A percentile compares a stretch with the other conserved stretches of the same genome.
Conservation (phyloP, 2,888 invertebrate genomes). For the Tupiocoris notatus region DNA sequence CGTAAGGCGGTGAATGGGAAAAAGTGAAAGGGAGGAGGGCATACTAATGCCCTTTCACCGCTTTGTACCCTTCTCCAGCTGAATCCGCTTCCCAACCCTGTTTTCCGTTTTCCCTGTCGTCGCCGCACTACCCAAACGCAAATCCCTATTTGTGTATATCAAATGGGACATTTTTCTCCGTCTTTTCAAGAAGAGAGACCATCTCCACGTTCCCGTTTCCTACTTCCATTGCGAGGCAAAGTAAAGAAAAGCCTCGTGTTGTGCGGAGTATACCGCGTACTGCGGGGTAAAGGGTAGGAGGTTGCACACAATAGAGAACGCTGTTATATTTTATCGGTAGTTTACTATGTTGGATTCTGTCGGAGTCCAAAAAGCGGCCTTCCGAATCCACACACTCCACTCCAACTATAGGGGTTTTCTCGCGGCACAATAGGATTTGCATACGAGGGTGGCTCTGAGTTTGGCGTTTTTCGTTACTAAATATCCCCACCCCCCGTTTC, state of each 20-base stretch:
- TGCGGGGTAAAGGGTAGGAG: slow-evolving; percentile 3
- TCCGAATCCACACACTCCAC: background rate
- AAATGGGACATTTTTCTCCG: slow-evolving; percentile 47
- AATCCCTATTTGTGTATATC: slow-evolving; percentile 49
- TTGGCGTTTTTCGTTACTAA: slow-evolving; percentile 40
- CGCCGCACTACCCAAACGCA: slow-evolving; percentile 42
- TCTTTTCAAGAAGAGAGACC: slow-evolving; percentile 34
- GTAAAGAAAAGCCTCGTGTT: background rate
- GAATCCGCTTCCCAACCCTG: too few species aligned
- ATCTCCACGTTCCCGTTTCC: background rate
- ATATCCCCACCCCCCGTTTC: slow-evolving; percentile 20
- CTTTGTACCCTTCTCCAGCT: slow-evolving; percentile 45
- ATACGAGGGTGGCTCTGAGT: slow-evolving; percentile 45
- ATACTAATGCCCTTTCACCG: slow-evolving; percentile 47
- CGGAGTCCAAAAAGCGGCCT: background rate
- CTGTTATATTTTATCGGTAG: slow-evolving; percentile 49
- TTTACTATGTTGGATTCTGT: slow-evolving; percentile 42
- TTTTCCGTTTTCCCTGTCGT: background rate
- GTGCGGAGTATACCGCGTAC: background rate
- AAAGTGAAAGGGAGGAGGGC: slow-evolving; percentile 11
- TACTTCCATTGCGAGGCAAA: too few species aligned
- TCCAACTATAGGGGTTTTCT: background rate
- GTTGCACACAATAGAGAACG: slow-evolving; percentile 40
- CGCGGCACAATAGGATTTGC: slow-evolving; percentile 45
- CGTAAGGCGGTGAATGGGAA: slow-evolving; percentile 9